phyloP scores from a whole-genome alignment of 1,140 invertebrate species.

The Eumeta japonica region DNA sequence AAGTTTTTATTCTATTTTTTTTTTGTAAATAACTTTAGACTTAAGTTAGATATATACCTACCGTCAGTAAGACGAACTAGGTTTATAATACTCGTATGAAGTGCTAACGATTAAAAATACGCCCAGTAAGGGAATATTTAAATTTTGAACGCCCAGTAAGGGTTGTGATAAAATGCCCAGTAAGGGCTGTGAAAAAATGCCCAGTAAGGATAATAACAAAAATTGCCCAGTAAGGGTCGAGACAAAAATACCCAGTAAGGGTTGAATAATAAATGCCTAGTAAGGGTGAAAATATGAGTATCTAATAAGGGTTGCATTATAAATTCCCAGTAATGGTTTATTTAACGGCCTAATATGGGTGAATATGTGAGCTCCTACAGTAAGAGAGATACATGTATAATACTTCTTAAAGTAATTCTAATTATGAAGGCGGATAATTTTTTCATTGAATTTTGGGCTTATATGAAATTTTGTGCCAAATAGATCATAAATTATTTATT shows the following conservation, averaged over 20 bases:
- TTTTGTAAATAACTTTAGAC: too few relatives aligned
- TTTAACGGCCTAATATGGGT: background rate
- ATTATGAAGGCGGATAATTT: background rate
- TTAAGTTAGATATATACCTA: background rate
- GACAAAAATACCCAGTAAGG: background rate
- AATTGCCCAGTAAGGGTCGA: background rate
- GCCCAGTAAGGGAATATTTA: background rate
- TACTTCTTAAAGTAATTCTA: too few relatives aligned
- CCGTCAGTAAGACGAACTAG: background rate
- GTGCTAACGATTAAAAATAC: background rate
- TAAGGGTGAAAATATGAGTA: too few relatives aligned
- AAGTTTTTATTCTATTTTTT: too few relatives aligned
- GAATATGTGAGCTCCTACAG: background rate
- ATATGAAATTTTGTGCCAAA: constrained; percentile 49
- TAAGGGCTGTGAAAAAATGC: background rate
- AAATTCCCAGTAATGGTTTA: background rate
- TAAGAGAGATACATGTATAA: background rate
- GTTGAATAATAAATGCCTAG: background rate
- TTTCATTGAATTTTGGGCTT: background rate
- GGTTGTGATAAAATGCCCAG: background rate
- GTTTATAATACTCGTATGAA: background rate
- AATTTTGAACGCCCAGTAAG: background rate
- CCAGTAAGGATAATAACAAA: background rate
- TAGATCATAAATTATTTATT: constrained; percentile 46
- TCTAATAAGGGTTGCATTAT: background rate